Percentiles rank a stretch among this genome's conserved stretches.
These are phyloP conservation scores for Onychomys leucogaster DNA, from an alignment of 2,797 vertebrate genomes.

Conservation along the genomic window DNA sequence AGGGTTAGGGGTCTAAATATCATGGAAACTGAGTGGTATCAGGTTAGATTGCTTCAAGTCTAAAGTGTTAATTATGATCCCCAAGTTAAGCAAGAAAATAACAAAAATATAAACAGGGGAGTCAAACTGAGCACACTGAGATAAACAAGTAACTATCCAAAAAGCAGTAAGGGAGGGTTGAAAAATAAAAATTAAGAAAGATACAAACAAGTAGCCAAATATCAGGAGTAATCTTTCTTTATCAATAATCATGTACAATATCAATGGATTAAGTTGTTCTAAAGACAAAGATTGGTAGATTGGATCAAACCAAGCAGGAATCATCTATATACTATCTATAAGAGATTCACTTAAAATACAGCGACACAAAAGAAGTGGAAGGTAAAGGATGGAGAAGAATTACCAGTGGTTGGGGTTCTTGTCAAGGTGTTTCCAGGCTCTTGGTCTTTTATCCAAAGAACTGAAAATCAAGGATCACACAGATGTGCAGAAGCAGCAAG, in stretches of 20 bases:
- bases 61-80: background rate
- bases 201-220: background rate
- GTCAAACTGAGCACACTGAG: background rate
- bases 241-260: background rate
- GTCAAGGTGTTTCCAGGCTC: background rate
- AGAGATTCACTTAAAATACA: constrained; percentile 7
- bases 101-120: background rate
- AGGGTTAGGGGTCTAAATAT: background rate
- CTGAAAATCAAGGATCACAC: background rate
- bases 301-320: background rate
- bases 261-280: background rate
- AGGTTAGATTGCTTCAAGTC: background rate
- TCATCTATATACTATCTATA: background rate
- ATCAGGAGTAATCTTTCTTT: background rate
- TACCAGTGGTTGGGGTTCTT: background rate
- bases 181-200: background rate
- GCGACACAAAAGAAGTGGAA: background rate
- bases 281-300: background rate
- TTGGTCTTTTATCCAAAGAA: background rate
- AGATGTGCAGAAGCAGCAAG: background rate
- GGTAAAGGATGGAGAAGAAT: background rate
- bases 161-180: background rate
- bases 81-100: background rate
- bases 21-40: background rate
- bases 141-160: background rate